These are phyloP conservation scores for Heteromyza rotundicornis DNA, from an alignment of 2,888 invertebrate species.

Conservation along the genomic window DNA sequence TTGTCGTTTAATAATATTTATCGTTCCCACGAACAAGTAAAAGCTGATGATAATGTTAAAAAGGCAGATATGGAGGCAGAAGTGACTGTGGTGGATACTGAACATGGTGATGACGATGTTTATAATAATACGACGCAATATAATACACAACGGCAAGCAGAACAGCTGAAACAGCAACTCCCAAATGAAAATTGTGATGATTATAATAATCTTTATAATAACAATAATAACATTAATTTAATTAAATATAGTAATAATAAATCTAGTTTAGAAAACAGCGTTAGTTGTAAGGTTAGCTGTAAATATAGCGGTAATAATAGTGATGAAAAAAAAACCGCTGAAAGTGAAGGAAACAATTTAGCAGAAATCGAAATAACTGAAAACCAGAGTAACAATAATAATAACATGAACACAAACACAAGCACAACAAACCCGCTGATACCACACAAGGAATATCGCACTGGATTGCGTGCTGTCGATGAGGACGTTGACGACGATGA, in stretches of 20 bases:
- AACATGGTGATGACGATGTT: too few species aligned
- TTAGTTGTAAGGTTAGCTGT: constrained; percentile 14
- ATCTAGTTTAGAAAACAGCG: constrained; percentile 9
- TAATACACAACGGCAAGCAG: constrained; percentile 18
- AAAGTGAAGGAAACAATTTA: too few species aligned
- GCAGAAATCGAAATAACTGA: too few species aligned
- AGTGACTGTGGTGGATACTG: too few species aligned
- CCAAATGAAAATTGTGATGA: constrained; percentile 44
- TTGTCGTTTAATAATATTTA: constrained; percentile 53
- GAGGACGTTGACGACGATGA: constrained; percentile 39
- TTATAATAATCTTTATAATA: constrained; percentile 41
- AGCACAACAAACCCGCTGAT: background rate
- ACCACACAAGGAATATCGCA: constrained; percentile 44
- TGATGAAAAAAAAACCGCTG: constrained; percentile 11
- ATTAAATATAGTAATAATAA: constrained; percentile 35
- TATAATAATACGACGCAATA: constrained; percentile 23
- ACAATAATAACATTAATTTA: constrained; percentile 39
- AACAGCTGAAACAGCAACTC: constrained; percentile 27
- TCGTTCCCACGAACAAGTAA: constrained; percentile 29
- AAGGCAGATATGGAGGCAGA: too few species aligned
- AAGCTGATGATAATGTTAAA: constrained; percentile 6
- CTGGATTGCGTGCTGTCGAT: constrained; percentile 45
- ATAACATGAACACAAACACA: background rate
- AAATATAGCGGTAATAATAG: constrained; percentile 26
- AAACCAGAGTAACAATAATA: background rate